Base-by-base conservation (phyloP, 2,888 invertebrate species). In the Carcina quercana region DNA sequence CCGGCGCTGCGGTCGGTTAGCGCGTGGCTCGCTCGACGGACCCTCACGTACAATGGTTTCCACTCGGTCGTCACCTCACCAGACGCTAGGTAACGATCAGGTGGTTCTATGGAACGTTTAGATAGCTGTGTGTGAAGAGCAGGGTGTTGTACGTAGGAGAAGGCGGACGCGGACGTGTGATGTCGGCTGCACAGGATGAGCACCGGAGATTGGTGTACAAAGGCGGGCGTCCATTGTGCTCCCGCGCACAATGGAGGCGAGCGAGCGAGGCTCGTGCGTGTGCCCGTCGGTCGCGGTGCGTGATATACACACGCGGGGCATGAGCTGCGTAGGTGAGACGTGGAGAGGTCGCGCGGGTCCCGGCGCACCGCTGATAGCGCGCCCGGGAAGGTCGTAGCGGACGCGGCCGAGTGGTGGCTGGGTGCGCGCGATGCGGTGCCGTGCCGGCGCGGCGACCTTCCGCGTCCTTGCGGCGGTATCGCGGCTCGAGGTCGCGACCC, bases 401-500 rank as follows among this genome's bases (percentile, higher is more conserved):
- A 59, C 67, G 46, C 22, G n/a, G 30, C 8, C 8, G 28, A 12
- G 13, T 20, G n/a, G 22, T 2, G 10, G 22, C 22, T 5, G 7
- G 19, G 19, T 19, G 20, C 20, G 21, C 32, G 12, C 11, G 36
- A 29, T 21, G 21, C 14, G 20, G 20, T 11, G 21, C 19, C 33
- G 25, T 13, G 12, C 33, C 14, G 22, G 25, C 47, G 33, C 40
- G 42, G 30, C 67, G 75, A 76, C 80, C 75, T 80, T 79, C 62
- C 37, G 45, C 71, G 80, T 73, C 80, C 80, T 79, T 73, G 74
- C 43, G 51, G 32, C 26, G 47, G 39, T 49, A 32, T 43, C 51
- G 52, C 55, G 59, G 58, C 54, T 52, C 32, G 42, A 58, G 64
- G 71, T 53, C 71, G 62, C 53, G 70, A 70, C 76, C 74, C 72